Conservation (phyloP, 1,140 invertebrate species). For the Goniozus legneri region DNA sequence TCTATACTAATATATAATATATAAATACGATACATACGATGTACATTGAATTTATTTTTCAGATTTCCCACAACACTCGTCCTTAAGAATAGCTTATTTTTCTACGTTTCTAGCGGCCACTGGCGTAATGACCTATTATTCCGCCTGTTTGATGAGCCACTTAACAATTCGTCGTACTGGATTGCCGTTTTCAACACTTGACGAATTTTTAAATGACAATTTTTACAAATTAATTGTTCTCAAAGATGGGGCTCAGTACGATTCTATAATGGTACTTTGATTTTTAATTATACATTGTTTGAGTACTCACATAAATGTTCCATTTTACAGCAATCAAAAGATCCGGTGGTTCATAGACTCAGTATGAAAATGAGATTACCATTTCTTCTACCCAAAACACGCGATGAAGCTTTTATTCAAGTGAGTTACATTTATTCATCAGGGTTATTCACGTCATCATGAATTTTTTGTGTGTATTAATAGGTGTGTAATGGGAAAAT, state of each 20-base stretch:
- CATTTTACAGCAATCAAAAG: no score
- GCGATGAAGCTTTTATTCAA: no score
- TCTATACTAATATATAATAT: slow-evolving; percentile 1
- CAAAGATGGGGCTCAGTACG: slow-evolving; percentile 16
- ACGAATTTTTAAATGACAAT: slow-evolving; percentile 21
- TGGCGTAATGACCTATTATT: slow-evolving; percentile 14
- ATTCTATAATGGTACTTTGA: no score
- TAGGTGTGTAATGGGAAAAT: no score
- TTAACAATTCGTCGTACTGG: slow-evolving; percentile 11
- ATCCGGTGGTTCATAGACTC: no score
- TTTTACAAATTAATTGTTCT: slow-evolving; percentile 19
- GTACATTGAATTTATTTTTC: neutral
- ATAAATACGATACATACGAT: neutral
- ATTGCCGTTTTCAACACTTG: slow-evolving; percentile 22
- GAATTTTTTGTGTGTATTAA: no score
- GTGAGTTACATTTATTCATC: no score
- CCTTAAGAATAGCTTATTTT: slow-evolving; percentile 17
- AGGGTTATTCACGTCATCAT: no score
- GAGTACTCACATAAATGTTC: no score
- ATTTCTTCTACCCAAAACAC: no score
- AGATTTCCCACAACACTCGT: slow-evolving; percentile 15
- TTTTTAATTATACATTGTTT: no score
- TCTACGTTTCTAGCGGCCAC: slow-evolving; percentile 11
- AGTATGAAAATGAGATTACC: no score
- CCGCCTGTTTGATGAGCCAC: slow-evolving; percentile 26